Conservation (phyloP, 2,888 invertebrate species). For the Oxyteleia sp. region DNA sequence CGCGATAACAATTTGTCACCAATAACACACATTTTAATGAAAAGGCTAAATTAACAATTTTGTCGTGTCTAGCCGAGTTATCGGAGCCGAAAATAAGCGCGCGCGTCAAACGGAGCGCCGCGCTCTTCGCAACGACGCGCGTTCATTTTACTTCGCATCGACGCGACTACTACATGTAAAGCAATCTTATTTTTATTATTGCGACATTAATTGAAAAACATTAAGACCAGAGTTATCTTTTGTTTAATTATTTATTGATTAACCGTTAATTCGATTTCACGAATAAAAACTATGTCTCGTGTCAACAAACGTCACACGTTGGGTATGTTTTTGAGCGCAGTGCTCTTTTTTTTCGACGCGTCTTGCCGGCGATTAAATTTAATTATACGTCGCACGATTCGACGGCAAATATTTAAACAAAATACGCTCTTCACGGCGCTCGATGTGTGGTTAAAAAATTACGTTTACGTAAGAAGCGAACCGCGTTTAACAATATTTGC, state of each 20-base stretch:
- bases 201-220: background rate
- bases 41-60: too few relatives aligned
- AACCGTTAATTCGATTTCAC: background rate
- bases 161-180: too few relatives aligned
- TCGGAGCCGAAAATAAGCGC: too few relatives aligned
- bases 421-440: background rate
- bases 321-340: background rate
- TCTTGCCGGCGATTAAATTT: background rate
- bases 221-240: background rate
- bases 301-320: background rate
- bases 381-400: conserved; percentile 15
- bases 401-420: conserved; percentile 19
- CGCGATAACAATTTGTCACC: too few relatives aligned
- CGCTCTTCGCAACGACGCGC: too few relatives aligned
- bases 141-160: too few relatives aligned
- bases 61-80: too few relatives aligned
- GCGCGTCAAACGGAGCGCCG: too few relatives aligned
- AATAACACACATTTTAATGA: too few relatives aligned
- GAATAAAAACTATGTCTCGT: background rate
- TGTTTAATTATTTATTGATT: background rate
- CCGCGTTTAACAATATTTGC: conserved; percentile 18
- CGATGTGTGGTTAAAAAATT: background rate
- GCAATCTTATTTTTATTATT: too few relatives aligned
- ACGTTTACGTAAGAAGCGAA: conserved; percentile 25
- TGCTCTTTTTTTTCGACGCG: too few relatives aligned